Base-by-base conservation (phyloP, 2,888 invertebrate genomes). In the Drosophila anomelani region DNA sequence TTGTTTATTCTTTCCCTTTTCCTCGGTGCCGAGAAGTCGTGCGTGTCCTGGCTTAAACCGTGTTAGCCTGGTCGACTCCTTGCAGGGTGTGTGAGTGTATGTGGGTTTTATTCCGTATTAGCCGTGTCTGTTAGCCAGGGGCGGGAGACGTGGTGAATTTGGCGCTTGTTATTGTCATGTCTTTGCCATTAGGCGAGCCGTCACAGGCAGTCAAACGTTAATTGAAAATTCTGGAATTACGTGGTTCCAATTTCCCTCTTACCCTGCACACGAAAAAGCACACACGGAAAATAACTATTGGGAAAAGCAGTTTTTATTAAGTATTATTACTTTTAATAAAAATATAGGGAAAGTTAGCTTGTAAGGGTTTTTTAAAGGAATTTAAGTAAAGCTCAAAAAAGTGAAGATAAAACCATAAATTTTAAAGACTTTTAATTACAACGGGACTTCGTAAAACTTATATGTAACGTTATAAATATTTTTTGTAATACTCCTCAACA, bases 101-200 rank as follows among this genome's bases (percentile, higher is more conserved):
- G 49, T 71, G 47, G 61, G 39, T 43, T 51, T 43, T 51, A 43
- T 46, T 13, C 49, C 32, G 53, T 75, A 76, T 79, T 77, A 73
- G 80, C 76, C 55, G 36, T 69, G 79, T 68, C 67, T 58, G 76
- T 54, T 76, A 75, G 68, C 59, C 64, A 51, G 58, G 8, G 26
- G 36, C 23, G 9, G 38, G 39, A 34, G 38, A 38, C 63, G 68
- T 69, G 77, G 66, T 61, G 75, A 76, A 80, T 79, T 77, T 61
- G 77, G 77, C 78, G 76, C 76, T 84, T 82, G 84, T 82, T 88
- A 80, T 88, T 88, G 84, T 88, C 88, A 88, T 82, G 84, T 82
- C 77, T 72, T 43, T 75, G 80, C 74, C 88, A 84, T 86, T 81
- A 82, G 73, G 67, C 46, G 54, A 43, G 76, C 77, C 78, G 77